A percentile compares a stretch with the other conserved stretches of the same genome.
phyloP scores from a whole-genome alignment of 2,797 vertebrate genomes.

The Okamejei kenojei region DNA sequence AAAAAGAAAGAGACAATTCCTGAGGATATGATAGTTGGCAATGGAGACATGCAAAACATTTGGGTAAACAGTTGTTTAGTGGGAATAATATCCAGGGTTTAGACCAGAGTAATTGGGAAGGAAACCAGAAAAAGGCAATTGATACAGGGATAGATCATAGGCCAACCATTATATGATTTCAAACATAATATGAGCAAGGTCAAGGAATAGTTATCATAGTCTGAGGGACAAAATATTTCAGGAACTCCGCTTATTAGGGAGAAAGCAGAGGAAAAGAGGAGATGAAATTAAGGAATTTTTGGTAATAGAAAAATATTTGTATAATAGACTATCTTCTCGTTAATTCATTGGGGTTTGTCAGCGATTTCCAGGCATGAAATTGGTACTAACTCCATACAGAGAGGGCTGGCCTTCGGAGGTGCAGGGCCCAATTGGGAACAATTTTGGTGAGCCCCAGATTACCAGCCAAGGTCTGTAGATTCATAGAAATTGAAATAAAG shows the following conservation, averaged over 20 bases:
- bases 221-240: not conserved
- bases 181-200: not conserved
- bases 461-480: no score
- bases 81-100: not conserved
- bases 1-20: not conserved
- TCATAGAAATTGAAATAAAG: no score
- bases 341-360: no score
- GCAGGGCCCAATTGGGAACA: no score
- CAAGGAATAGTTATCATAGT: not conserved
- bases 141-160: not conserved
- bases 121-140: not conserved
- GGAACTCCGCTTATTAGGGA: not conserved
- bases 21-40: not conserved
- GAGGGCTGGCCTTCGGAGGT: no score
- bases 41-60: not conserved
- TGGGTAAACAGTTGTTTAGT: not conserved
- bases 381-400: no score
- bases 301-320: not conserved
- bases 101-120: not conserved
- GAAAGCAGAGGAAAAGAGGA: not conserved
- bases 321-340: not conserved
- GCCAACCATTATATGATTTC: not conserved
- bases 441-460: no score
- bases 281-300: not conserved
- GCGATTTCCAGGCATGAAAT: no score